phyloP scores from a whole-genome alignment of 2,113 vertebrate species.

The Cebidichthys violaceus region DNA sequence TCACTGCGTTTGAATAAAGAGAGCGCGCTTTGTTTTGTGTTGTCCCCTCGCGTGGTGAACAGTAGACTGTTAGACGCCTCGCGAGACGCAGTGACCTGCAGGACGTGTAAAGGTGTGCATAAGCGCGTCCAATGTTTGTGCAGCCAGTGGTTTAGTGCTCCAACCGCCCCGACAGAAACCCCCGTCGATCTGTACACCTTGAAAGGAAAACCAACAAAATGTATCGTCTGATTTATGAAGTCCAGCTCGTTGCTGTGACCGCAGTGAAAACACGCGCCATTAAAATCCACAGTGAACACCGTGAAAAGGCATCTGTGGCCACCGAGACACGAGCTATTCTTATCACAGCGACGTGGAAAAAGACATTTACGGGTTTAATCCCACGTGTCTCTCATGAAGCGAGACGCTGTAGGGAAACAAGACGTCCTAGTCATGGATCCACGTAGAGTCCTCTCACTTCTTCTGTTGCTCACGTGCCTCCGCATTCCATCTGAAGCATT shows the following conservation, averaged over 20 bases:
- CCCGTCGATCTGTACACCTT: slow-evolving; percentile 77
- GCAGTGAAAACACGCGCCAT: slow-evolving; percentile 76
- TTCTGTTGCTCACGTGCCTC: neutral
- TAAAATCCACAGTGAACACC: slow-evolving; percentile 74
- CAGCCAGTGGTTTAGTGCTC: slow-evolving; percentile 79
- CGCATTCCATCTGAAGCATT: neutral
- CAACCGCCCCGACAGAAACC: slow-evolving; percentile 71
- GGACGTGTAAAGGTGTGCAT: slow-evolving; percentile 58
- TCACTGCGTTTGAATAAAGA: neutral
- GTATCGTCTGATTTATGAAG: slow-evolving; percentile 84
- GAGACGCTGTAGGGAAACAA: slow-evolving; percentile 43
- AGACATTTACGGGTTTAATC: slow-evolving; percentile 75
- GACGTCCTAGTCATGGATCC: slow-evolving; percentile 14
- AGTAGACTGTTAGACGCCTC: slow-evolving; percentile 2
- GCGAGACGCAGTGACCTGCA: neutral
- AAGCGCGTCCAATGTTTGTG: slow-evolving; percentile 82
- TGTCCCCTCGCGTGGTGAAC: neutral
- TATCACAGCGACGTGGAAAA: slow-evolving; percentile 72
- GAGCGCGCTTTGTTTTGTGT: neutral
- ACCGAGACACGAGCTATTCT: slow-evolving; percentile 79
- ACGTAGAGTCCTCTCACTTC: neutral
- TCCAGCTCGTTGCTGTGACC: slow-evolving; percentile 79
- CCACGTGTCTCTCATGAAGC: slow-evolving; percentile 57
- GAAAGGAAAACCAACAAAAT: slow-evolving; percentile 83
- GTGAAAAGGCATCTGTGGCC: slow-evolving; percentile 85